These are phyloP conservation scores for Pantherophis alleghaniensis DNA, from an alignment of 2,797 vertebrate genomes.

Conservation along the genomic window DNA sequence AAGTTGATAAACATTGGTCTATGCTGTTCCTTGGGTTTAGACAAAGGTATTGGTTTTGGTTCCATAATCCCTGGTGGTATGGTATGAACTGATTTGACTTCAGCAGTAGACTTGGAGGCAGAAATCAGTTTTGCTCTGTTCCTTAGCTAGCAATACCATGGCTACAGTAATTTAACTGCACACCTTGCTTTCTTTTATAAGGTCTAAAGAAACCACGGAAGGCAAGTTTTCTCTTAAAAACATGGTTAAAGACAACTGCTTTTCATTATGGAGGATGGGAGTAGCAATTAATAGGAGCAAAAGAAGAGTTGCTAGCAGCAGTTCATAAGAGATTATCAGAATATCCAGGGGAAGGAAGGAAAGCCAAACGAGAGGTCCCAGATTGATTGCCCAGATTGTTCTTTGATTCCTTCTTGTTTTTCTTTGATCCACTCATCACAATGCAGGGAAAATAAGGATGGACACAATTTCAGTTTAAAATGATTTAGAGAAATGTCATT, in stretches of 20 bases:
- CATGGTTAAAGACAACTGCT: background rate
- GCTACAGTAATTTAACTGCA: background rate
- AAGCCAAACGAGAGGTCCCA: background rate
- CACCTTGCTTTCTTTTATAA: background rate
- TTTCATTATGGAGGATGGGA: background rate
- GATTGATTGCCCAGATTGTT: background rate
- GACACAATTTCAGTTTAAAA: background rate
- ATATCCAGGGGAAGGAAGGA: background rate
- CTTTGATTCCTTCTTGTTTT: background rate
- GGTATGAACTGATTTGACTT: background rate
- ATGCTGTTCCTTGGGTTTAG: background rate
- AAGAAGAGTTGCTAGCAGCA: background rate
- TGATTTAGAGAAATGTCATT: rapidly evolving
- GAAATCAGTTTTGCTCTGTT: background rate
- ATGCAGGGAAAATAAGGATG: background rate
- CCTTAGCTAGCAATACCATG: background rate
- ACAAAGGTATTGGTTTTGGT: background rate
- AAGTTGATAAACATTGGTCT: background rate
- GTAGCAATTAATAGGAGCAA: background rate
- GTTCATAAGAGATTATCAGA: background rate
- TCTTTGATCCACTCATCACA: background rate
- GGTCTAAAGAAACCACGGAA: background rate
- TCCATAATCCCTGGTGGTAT: background rate
- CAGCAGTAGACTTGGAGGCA: background rate
- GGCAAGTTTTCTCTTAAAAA: background rate